A percentile compares a stretch with the other conserved stretches of the same genome.
phyloP scores from a whole-genome alignment of 1,140 invertebrate species.

The Cecropterus lyciades region DNA sequence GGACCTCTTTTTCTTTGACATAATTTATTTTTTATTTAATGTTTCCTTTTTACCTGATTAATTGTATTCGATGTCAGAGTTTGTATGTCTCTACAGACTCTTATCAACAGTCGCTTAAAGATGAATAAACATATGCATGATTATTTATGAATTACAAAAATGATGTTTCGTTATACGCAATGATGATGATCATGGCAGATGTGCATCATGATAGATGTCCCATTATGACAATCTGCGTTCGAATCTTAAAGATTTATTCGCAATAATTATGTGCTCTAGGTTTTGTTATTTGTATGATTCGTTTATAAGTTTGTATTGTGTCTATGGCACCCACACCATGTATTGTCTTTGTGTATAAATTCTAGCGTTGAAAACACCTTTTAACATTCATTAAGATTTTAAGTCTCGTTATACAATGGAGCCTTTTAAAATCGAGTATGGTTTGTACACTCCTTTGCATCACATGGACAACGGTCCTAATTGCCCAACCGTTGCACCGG shows the following conservation, averaged over 20 bases:
- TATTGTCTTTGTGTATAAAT: no score
- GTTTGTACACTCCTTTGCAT: slow-evolving; percentile 6
- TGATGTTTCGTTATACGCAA: no score
- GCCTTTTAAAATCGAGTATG: slow-evolving; percentile 17
- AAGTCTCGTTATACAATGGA: slow-evolving; percentile 9
- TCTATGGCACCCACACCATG: no score
- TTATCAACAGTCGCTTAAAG: slow-evolving; percentile 10
- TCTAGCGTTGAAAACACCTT: no score
- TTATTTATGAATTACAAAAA: not conserved
- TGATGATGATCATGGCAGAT: no score
- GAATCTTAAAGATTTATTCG: no score
- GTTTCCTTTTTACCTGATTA: slow-evolving; percentile 23
- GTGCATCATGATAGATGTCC: no score
- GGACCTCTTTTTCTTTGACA: slow-evolving; percentile 19
- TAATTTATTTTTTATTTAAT: slow-evolving; percentile 27
- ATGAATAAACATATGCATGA: not conserved
- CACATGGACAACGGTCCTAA: slow-evolving; percentile 18
- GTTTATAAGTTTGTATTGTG: no score
- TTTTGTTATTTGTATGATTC: no score
- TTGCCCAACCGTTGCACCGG: slow-evolving; percentile 23
- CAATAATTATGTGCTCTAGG: no score
- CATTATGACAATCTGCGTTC: no score
- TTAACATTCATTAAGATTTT: no score
- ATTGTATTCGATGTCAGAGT: slow-evolving; percentile 10
- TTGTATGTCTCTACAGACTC: not conserved